These are phyloP conservation scores for Melanerpes aurifrons DNA, from an alignment of 2,113 vertebrate species.

Conservation along the genomic window DNA sequence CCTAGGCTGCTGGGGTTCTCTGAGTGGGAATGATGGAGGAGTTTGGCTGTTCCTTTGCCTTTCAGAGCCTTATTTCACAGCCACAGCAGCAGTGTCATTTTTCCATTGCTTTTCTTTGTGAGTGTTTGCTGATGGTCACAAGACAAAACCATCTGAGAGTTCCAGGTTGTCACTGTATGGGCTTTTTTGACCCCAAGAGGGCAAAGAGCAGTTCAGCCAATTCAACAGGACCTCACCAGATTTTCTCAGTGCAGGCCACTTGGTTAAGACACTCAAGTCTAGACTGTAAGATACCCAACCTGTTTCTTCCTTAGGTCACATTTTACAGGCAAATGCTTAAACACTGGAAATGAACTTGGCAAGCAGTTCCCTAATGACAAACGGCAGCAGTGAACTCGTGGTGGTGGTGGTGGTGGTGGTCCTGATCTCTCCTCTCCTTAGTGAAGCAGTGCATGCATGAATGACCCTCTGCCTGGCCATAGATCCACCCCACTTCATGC, in stretches of 20 bases:
- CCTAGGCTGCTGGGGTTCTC: slow-evolving; percentile 2
- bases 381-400: neutral
- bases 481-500: neutral
- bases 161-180: neutral
- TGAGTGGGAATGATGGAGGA: neutral
- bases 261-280: neutral
- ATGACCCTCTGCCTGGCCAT: neutral
- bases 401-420: neutral
- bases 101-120: neutral
- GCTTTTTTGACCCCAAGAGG: neutral
- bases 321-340: neutral
- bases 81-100: neutral
- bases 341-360: neutral
- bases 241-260: neutral
- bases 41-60: slow-evolving; percentile 11
- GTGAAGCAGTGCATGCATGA: neutral
- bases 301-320: neutral
- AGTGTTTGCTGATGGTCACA: neutral
- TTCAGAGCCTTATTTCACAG: slow-evolving; percentile 5
- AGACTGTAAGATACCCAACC: neutral
- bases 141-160: neutral
- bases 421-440: neutral
- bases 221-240: neutral
- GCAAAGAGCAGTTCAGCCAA: neutral
- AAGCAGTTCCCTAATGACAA: neutral